Conservation (phyloP, 1,140 invertebrate genomes). For the Bathynomus jamesi region DNA sequence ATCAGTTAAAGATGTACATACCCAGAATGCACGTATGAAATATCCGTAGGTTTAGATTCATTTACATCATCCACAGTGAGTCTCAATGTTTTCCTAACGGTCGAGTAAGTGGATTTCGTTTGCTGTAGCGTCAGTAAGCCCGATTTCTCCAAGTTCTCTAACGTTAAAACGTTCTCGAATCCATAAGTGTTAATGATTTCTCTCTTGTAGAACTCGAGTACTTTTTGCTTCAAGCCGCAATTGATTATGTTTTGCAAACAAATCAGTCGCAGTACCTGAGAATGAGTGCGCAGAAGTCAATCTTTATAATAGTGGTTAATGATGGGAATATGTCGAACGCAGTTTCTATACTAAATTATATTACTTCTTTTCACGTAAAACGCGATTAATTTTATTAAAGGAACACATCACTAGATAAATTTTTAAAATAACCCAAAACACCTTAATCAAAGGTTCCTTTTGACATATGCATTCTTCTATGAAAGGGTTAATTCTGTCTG, state of each 20-base stretch:
- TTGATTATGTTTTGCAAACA: slow-evolving; percentile 71
- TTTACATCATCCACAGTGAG: slow-evolving; percentile 79
- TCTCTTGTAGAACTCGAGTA: slow-evolving; percentile 83
- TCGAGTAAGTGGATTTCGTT: slow-evolving; percentile 44
- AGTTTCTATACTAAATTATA: background rate
- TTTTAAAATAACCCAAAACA: slow-evolving; percentile 33
- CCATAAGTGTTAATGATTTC: slow-evolving; percentile 90
- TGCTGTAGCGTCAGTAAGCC: slow-evolving; percentile 65
- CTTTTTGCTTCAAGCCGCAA: slow-evolving; percentile 78
- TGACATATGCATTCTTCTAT: slow-evolving; percentile 88
- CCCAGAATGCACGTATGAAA: slow-evolving; percentile 82
- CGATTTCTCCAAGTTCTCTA: slow-evolving; percentile 80
- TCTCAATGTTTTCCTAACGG: slow-evolving; percentile 56
- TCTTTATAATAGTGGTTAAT: slow-evolving; percentile 2
- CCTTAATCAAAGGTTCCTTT: slow-evolving; percentile 68
- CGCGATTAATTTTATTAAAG: background rate
- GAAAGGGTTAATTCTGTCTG: slow-evolving; percentile 74
- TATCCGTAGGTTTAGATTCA: slow-evolving; percentile 75
- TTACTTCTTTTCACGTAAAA: background rate
- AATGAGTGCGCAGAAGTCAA: slow-evolving; percentile 15
- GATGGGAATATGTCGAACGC: background rate
- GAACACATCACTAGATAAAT: background rate
- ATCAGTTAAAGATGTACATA: no score
- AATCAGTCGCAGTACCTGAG: slow-evolving; percentile 68
- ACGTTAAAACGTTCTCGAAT: slow-evolving; percentile 68